Base-by-base conservation (phyloP, 2,888 invertebrate species). In the Caenorhabditis sp. region DNA sequence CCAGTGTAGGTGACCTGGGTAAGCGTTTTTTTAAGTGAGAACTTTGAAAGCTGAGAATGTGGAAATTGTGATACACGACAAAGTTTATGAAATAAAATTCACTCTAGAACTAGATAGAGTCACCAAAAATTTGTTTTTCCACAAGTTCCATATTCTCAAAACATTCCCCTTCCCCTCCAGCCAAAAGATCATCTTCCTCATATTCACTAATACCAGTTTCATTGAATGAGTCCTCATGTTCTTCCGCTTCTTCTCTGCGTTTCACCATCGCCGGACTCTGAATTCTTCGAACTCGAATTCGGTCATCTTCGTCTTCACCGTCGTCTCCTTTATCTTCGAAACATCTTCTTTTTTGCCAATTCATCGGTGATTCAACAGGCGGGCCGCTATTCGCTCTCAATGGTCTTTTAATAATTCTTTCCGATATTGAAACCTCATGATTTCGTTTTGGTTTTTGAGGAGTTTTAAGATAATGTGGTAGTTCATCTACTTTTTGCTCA, bases 281-380 rank as follows among this genome's bases (percentile, higher is more conserved):
- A 31, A 31, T 31, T 31, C 31, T 31, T 31, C n/a, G n/a, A n/a
- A n/a, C n/a, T n/a, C n/a, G n/a, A n/a, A n/a, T n/a, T n/a, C n/a
- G n/a, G 19, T 49, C 49, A 49, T 19, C 19, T 31, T 31, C n/a
- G n/a, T n/a, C n/a, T n/a, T n/a, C 37, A 37, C 37, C 37, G 14
- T 14, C 37, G 17, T n/a, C n/a, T n/a, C n/a, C 31, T 31, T 31
- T 4, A 31, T 31, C 10, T 31, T 31, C 31, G 10, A 6, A 31
- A 4, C 4, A 31, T 6, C 31, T 31, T 31, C 31, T n/a, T 4
- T 19, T 1, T 53, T 49, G 54, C 63, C 63, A 69, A 31, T 53
- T 60, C 12, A 59, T n/a, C 24, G 66, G 70, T n/a, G 55, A 53
- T n/a, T 69, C 69, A 17, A 69, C 49, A 6, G 66, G 66, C 14